A percentile compares a stretch with the other conserved stretches of the same genome.
Conservation (phyloP, 1,140 invertebrate genomes). For the Diploscapter pachys region DNA sequence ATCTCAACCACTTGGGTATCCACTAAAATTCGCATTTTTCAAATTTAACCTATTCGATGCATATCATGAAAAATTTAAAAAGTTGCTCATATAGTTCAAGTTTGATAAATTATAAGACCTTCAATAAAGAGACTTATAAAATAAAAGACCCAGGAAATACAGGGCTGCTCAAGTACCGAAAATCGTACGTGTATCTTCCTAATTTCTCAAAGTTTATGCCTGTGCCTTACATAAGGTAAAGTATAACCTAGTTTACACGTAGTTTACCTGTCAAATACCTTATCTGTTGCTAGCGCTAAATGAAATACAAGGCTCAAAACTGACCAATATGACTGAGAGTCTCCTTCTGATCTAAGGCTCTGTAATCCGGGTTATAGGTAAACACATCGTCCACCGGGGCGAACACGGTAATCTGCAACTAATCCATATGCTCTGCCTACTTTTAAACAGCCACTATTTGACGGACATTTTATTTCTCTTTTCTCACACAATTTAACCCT, state of each 20-base stretch:
- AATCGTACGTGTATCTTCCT: neutral
- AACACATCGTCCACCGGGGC: slow-evolving; percentile 59
- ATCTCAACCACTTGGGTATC: slow-evolving; percentile 56
- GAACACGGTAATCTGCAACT: slow-evolving; percentile 47
- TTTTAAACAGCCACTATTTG: neutral
- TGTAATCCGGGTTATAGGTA: slow-evolving; percentile 57
- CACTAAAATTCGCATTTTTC: slow-evolving; percentile 42
- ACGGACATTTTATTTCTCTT: neutral
- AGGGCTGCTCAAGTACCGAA: neutral
- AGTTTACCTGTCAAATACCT: no score
- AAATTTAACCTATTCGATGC: no score
- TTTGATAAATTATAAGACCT: no score
- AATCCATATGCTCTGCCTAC: neutral
- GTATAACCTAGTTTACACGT: no score
- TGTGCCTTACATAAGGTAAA: no score
- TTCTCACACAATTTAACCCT: neutral
- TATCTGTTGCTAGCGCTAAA: no score
- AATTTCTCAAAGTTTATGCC: no score
- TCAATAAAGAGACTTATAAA: neutral
- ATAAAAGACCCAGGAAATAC: neutral
- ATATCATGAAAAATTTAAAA: no score
- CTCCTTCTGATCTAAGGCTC: slow-evolving; percentile 57
- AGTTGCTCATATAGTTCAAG: no score
- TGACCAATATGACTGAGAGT: slow-evolving; percentile 51
- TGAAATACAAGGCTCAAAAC: neutral